Evolutionary conservation across 2,888 invertebrate species (phyloP).

Genomic region (Protophormia terraenovae): DNA sequence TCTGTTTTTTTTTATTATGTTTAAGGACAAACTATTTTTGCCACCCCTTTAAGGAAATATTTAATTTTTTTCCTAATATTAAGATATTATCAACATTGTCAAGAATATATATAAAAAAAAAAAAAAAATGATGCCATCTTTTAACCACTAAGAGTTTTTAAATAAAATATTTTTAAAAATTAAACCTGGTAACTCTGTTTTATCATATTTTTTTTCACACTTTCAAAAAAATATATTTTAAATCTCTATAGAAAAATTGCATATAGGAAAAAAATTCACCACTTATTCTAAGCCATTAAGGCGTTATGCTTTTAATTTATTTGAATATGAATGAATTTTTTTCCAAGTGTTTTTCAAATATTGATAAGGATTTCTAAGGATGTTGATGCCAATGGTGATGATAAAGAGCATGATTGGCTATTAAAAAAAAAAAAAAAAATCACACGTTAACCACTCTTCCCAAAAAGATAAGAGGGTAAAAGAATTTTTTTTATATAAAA

Average conservation of each 20-base stretch:
- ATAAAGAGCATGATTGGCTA: slow-evolving; percentile 73
- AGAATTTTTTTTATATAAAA: neutral
- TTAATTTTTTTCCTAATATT: too few species aligned
- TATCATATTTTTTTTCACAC: neutral
- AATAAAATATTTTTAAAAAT: too few species aligned
- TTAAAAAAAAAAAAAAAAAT: slow-evolving; percentile 76
- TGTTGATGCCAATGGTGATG: neutral
- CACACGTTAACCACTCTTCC: slow-evolving; percentile 71
- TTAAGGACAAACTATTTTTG: too few species aligned
- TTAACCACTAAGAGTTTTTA: too few species aligned
- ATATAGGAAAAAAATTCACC: neutral
- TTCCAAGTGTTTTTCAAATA: slow-evolving; percentile 73
- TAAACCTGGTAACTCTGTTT: neutral
- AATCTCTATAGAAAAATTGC: neutral
- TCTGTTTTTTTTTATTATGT: too few species aligned
- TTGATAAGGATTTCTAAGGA: slow-evolving; percentile 64
- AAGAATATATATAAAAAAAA: too few species aligned
- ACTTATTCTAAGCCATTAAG: slow-evolving; percentile 44
- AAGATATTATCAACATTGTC: too few species aligned
- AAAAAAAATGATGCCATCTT: too few species aligned
- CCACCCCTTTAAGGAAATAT: too few species aligned
- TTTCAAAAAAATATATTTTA: neutral
- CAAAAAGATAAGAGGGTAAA: neutral
- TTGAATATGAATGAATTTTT: slow-evolving; percentile 42
- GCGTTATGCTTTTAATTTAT: slow-evolving; percentile 55